These are phyloP conservation scores for Oreonectes daqikongensis DNA, from an alignment of 2,797 vertebrate species.

Conservation along the genomic window DNA sequence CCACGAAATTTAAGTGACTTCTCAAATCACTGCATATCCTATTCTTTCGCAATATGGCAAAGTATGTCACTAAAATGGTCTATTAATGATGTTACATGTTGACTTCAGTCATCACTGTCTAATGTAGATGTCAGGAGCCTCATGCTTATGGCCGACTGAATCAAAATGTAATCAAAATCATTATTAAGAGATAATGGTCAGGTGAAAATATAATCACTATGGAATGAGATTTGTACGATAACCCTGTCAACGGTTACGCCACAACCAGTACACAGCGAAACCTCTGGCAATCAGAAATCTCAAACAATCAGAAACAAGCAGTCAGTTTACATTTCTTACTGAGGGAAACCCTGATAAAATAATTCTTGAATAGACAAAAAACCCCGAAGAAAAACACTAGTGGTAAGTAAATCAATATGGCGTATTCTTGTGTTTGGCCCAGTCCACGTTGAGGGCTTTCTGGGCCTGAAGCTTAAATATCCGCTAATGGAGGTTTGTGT, in stretches of 20 bases:
- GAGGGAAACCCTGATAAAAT: slow-evolving; percentile 51
- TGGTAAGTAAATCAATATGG: slow-evolving; percentile 60
- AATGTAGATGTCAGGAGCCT: not conserved
- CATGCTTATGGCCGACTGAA: not conserved
- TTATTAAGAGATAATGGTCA: not conserved
- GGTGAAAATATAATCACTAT: not conserved
- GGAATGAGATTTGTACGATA: not conserved
- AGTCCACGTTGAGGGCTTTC: slow-evolving; percentile 48
- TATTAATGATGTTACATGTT: not conserved
- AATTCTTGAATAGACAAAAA: slow-evolving; percentile 46
- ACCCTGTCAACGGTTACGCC: not conserved
- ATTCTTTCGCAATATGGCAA: not conserved
- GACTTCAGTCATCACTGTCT: not conserved
- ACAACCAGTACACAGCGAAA: slow-evolving; percentile 14
- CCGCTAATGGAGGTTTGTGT: slow-evolving; percentile 80
- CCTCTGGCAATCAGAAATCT: slow-evolving; percentile 36
- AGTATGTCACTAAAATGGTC: not conserved
- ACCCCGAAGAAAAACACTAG: slow-evolving; percentile 15
- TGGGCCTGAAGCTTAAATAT: slow-evolving; percentile 76
- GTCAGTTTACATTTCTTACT: slow-evolving; percentile 49
- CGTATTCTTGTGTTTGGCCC: slow-evolving; percentile 51
- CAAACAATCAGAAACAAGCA: slow-evolving; percentile 43
- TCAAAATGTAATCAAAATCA: not conserved
- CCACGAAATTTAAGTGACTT: no score
- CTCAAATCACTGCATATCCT: no score